These are phyloP conservation scores for Drosophila merina DNA, from an alignment of 2,888 invertebrate species.

Conservation along the genomic window DNA sequence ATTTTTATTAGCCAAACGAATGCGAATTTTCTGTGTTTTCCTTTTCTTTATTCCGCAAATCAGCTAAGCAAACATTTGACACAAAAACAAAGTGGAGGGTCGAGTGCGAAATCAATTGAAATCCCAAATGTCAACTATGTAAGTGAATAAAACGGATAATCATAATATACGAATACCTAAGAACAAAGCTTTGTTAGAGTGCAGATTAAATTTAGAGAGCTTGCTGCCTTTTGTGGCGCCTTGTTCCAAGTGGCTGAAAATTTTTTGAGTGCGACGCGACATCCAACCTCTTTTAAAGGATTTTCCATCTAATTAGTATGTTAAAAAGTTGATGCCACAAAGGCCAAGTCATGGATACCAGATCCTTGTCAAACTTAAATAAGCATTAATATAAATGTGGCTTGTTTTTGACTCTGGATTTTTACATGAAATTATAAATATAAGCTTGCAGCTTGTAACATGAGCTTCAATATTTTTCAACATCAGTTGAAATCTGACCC, in stretches of 20 bases:
- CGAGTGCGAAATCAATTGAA: conserved; percentile 71
- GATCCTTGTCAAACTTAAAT: conserved; percentile 34
- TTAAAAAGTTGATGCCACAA: no score
- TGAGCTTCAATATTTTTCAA: conserved; percentile 64
- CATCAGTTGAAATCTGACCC: conserved; percentile 14
- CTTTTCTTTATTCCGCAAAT: conserved; percentile 44
- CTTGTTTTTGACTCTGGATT: not conserved
- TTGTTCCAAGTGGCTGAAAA: no score
- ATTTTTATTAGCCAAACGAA: conserved; percentile 61
- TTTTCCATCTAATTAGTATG: no score
- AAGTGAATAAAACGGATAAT: conserved; percentile 39
- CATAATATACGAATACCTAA: not conserved
- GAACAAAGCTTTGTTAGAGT: no score
- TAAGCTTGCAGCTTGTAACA: conserved; percentile 63
- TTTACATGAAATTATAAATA: not conserved
- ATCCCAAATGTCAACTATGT: conserved; percentile 79
- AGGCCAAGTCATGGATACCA: no score
- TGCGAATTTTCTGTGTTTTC: conserved; percentile 36
- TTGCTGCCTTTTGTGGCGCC: no score
- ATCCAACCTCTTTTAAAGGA: no score
- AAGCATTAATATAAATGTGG: conserved; percentile 67
- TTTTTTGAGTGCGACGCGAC: no score
- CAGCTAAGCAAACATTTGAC: conserved; percentile 62
- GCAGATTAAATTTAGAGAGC: no score
- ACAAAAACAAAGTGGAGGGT: conserved; percentile 10